These are phyloP conservation scores for Aricia agestis DNA, from an alignment of 1,140 invertebrate species.

Conservation along the genomic window DNA sequence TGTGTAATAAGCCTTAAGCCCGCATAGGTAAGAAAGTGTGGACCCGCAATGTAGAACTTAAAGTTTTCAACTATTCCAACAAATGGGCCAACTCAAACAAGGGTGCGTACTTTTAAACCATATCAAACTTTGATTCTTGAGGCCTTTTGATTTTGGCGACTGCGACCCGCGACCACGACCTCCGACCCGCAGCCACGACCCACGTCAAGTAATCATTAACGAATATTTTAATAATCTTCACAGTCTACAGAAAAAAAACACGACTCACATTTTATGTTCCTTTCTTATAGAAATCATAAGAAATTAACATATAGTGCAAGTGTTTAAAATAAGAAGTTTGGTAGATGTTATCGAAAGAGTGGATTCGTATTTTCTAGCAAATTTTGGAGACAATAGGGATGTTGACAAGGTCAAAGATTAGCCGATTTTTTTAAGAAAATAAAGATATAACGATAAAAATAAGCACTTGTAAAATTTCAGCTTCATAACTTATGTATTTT, in stretches of 20 bases:
- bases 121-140: slow-evolving; percentile 15
- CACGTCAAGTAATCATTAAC: no score
- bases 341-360: no score
- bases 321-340: no score
- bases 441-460: no score
- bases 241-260: not conserved
- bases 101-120: slow-evolving; percentile 12
- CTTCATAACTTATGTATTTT: no score
- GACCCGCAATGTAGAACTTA: slow-evolving; percentile 19
- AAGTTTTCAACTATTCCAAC: slow-evolving; percentile 23
- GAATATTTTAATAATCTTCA: no score
- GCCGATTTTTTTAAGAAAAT: no score
- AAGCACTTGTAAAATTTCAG: no score
- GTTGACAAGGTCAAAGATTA: no score
- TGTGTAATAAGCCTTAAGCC: slow-evolving; percentile 20
- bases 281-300: not conserved
- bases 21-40: slow-evolving; percentile 24
- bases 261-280: not conserved
- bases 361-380: no score
- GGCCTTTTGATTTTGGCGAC: not conserved
- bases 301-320: not conserved
- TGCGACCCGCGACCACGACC: not conserved
- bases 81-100: slow-evolving; percentile 19
- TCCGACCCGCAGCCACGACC: not conserved
- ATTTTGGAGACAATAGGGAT: no score